These are phyloP conservation scores for Drosophila melanogaster DNA, from an alignment of 1,140 invertebrate species.

Conservation along the genomic window Release_6_plus_ISO1_MT NT_033779.5:19890001-19890500, in stretches of 20 bases:
- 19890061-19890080: background rate
- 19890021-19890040: slow-evolving; percentile 54
- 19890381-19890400: slow-evolving; percentile 68
- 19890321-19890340: slow-evolving; percentile 15
- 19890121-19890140: background rate
- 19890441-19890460: slow-evolving; percentile 27
- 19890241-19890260: slow-evolving; percentile 32
- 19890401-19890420: slow-evolving; percentile 71
- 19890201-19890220: background rate
- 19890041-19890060: slow-evolving; percentile 48
- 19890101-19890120: background rate
- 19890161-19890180: background rate
- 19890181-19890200: background rate
- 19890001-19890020: slow-evolving; percentile 1
- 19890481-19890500: slow-evolving; percentile 89
- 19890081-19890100: background rate
- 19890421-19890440: slow-evolving; percentile 59
- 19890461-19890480: slow-evolving; percentile 24
- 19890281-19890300: slow-evolving; percentile 26
- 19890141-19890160: too few relatives aligned
- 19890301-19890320: slow-evolving; percentile 21
- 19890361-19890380: slow-evolving; percentile 63
- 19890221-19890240: too few relatives aligned
- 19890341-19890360: slow-evolving; percentile 53
- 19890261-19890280: background rate